These are phyloP conservation scores for Eristalis arbustorum DNA, from an alignment of 2,888 invertebrate species.

Conservation along the genomic window DNA sequence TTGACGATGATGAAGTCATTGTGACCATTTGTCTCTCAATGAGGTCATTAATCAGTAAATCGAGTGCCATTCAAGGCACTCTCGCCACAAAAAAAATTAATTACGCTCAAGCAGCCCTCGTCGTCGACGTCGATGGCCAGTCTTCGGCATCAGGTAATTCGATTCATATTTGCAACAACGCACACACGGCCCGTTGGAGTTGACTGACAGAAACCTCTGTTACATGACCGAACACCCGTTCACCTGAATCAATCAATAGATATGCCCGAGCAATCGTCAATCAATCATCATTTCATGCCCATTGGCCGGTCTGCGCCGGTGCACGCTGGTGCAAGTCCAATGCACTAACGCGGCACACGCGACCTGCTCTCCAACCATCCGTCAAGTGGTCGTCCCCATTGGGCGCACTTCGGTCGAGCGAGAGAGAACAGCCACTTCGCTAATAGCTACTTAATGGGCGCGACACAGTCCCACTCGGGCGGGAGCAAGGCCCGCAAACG, in stretches of 20 bases:
- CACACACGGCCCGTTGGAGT: slow-evolving; percentile 1
- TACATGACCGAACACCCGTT: slow-evolving; percentile 30
- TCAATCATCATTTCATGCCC: slow-evolving; percentile 54
- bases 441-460: slow-evolving; percentile 22
- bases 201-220: slow-evolving; percentile 21
- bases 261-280: slow-evolving; percentile 33
- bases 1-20: slow-evolving; percentile 40
- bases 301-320: slow-evolving; percentile 17
- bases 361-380: neutral
- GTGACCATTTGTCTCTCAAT: slow-evolving; percentile 27
- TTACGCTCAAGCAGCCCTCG: neutral
- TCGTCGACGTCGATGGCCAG: neutral
- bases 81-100: slow-evolving; percentile 31
- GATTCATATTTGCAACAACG: slow-evolving; percentile 23
- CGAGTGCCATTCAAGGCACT: slow-evolving; percentile 45
- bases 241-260: slow-evolving; percentile 57
- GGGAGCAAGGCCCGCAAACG: neutral
- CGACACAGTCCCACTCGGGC: neutral
- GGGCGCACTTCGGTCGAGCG: slow-evolving; percentile 12
- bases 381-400: slow-evolving; percentile 16
- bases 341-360: slow-evolving; percentile 8
- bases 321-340: neutral
- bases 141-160: neutral
- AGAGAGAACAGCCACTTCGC: slow-evolving; percentile 1
- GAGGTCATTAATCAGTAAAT: slow-evolving; percentile 50